Percentiles rank a stretch among this genome's conserved stretches.
phyloP scores from a whole-genome alignment of 37 sponge, comb jelly and placozoan species.

The Hexactinellida sp. region DNA sequence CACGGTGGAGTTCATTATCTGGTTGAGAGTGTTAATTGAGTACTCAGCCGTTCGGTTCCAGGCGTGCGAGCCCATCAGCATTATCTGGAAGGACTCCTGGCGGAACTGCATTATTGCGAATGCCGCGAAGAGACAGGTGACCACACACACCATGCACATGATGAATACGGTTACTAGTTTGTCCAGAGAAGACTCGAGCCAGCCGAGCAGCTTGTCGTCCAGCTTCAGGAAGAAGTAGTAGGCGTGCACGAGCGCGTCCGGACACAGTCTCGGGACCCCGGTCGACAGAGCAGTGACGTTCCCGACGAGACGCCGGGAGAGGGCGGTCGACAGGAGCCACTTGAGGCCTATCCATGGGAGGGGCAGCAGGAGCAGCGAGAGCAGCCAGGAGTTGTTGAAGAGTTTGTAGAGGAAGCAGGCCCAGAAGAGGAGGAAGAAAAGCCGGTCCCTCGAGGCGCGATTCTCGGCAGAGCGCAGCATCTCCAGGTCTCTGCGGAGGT shows the following conservation, averaged over 20 bases:
- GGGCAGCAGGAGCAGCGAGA: not conserved
- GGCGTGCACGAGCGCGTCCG: not conserved
- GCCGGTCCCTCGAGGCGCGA: not conserved
- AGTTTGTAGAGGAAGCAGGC: slow-evolving; percentile 15
- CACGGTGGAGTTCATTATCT: not conserved
- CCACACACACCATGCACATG: not conserved
- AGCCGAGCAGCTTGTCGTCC: not conserved
- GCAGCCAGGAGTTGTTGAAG: slow-evolving; percentile 23
- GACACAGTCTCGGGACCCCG: not conserved
- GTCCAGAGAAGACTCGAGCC: not conserved
- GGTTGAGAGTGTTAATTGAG: not conserved
- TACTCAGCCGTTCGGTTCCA: slow-evolving; percentile 3
- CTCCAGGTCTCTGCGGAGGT: not conserved
- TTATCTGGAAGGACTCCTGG: not conserved
- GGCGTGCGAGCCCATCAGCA: slow-evolving; percentile 4
- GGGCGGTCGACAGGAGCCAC: not conserved
- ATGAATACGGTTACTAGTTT: not conserved
- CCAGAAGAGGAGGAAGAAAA: slow-evolving; percentile 20
- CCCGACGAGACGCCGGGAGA: not conserved
- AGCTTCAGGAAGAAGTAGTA: not conserved
- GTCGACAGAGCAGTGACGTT: not conserved
- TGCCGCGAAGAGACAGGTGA: not conserved
- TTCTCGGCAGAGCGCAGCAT: not conserved
- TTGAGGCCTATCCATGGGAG: not conserved
- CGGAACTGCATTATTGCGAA: slow-evolving; percentile 1